Percentiles rank a stretch among this genome's conserved stretches.
Evolutionary conservation across 2,888 invertebrate genomes (phyloP).

Genomic region (Epicampocera succincta): DNA sequence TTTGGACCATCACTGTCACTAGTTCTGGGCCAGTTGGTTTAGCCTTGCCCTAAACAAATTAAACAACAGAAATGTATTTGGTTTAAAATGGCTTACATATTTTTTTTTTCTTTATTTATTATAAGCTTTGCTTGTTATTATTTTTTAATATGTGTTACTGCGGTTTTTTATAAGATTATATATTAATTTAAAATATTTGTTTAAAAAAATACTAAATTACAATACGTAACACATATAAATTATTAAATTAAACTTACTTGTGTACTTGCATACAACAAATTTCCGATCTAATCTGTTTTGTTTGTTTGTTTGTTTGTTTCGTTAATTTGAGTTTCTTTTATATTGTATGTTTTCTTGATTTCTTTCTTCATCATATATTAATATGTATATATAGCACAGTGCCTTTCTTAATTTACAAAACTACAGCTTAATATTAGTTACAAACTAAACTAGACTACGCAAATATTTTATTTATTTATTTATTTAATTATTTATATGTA

Average conservation of each 20-base stretch:
- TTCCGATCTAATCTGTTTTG: neutral
- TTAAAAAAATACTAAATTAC: conserved; percentile 68
- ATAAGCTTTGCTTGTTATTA: conserved; percentile 68
- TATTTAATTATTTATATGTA: conserved; percentile 9
- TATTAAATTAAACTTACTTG: conserved; percentile 56
- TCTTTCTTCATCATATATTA: conserved; percentile 11
- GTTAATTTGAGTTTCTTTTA: conserved; percentile 11
- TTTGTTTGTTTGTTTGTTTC: neutral
- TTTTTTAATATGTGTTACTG: conserved; percentile 57
- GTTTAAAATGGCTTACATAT: conserved; percentile 69
- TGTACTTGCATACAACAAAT: conserved; percentile 61
- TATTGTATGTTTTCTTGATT: conserved; percentile 3
- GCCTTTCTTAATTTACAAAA: conserved; percentile 55
- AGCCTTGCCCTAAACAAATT: conserved; percentile 18
- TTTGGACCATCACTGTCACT: too few relatives aligned
- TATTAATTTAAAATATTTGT: conserved; percentile 61
- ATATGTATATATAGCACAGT: conserved; percentile 65
- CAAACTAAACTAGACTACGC: conserved; percentile 43
- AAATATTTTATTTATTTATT: conserved; percentile 36
- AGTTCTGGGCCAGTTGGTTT: too few relatives aligned
- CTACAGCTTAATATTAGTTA: conserved; percentile 45
- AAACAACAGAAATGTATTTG: conserved; percentile 41
- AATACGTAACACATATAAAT: conserved; percentile 64
- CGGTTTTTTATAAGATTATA: conserved; percentile 55
- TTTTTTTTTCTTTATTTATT: conserved; percentile 59